Base-by-base conservation (phyloP, 2,888 invertebrate species). In the Antitype chi region DNA sequence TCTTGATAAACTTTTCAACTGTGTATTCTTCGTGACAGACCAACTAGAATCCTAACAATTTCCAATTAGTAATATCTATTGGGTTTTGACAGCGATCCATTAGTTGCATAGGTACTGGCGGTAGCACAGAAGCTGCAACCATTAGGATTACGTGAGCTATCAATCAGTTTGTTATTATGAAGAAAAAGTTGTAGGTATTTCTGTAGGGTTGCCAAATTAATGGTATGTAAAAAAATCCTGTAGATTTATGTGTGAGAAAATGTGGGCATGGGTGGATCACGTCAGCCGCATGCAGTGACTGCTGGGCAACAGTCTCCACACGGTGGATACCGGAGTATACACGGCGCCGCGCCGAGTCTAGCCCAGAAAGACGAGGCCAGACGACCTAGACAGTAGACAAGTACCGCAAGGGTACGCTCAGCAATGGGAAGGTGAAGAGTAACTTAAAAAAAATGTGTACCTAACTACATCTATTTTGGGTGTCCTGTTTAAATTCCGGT, bases 121-220 rank as follows among this genome's bases (percentile, higher is more conserved):
- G 71, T 55, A 85, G 52, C 55, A 62, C 78, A 81, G 88, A 81
- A 88, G 85, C 80, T 66, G 70, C 77, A 72, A 69, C 59, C 43
- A 74, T 88, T 68, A 67, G 20, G 8, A 75, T 85, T 81, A 88
- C 80, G 81, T 85, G 81, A 83, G 71, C 83, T 64, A 83, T 85
- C 87, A 88, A 83, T 87, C 87, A 87, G 47, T n/a, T 7, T 47
- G 63, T 72, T 74, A 57, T 74, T 76, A 53, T 53, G 64, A 69
- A 77, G 74, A 87, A 88, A 87, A 87, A 83, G 83, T 81, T 64
- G 68, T 7, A 8, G 6, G 8, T 71, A 68, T 32, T 15, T 38
- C 11, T 25, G 2, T 47, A 76, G 69, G 71, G 82, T 43, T 82
- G 60, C 15, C 17, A 47, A 15, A 15, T 23, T 6, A 25, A 32